Conservation (phyloP, 2,113 vertebrate genomes). For the Phasianus colchicus region DNA sequence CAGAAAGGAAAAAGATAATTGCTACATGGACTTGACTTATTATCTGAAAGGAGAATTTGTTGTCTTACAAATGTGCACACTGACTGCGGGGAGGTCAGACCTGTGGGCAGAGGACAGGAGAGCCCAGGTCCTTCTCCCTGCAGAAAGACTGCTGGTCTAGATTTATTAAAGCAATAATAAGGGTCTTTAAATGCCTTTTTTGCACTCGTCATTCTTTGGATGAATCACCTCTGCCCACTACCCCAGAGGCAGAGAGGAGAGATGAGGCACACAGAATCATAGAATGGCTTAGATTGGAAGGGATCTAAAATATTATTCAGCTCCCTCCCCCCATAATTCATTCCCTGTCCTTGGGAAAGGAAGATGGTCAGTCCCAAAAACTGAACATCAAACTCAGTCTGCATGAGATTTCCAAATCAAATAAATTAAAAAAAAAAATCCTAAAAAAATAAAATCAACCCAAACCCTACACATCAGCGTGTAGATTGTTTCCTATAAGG, state of each 20-base stretch:
- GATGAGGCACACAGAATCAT: no score
- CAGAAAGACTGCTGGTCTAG: conserved; percentile 35
- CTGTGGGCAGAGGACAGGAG: not conserved
- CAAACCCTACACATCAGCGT: not conserved
- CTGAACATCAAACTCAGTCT: not conserved
- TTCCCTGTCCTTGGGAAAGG: not conserved
- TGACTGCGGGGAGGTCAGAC: conserved; percentile 46
- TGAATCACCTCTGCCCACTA: not conserved
- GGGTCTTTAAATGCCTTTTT: conserved; percentile 58
- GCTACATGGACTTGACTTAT: conserved; percentile 28
- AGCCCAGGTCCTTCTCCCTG: not conserved
- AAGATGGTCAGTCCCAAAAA: not conserved
- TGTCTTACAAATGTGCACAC: not conserved
- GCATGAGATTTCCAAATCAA: not conserved
- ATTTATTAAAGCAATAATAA: conserved; percentile 78
- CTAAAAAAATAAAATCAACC: not conserved
- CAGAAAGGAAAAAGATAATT: conserved; percentile 17
- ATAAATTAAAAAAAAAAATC: not conserved
- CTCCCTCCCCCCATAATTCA: not conserved
- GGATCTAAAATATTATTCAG: no score
- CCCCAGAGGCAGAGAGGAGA: not conserved
- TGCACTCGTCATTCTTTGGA: conserved; percentile 53
- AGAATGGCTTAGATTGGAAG: no score
- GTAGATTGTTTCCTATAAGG: not conserved
- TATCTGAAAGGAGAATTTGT: not conserved